Evolutionary conservation across 2,888 invertebrate genomes (phyloP).

Genomic region (Crossocerus cetratus): DNA sequence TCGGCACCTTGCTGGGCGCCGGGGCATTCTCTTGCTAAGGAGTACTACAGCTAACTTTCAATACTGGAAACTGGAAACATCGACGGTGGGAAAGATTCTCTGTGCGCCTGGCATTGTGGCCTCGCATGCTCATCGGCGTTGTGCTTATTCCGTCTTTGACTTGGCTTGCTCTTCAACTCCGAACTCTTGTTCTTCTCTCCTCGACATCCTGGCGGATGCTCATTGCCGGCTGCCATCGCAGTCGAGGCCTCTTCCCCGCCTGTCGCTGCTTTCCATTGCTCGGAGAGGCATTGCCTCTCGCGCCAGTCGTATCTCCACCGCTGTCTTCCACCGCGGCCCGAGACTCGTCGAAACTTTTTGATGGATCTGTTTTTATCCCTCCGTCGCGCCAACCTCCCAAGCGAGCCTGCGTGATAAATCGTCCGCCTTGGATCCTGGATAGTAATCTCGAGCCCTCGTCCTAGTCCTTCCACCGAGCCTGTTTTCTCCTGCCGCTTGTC

Average conservation of each 20-base stretch:
- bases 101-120: conserved; percentile 28
- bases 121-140: neutral
- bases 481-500: conserved; percentile 7
- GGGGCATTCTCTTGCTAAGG: conserved; percentile 28
- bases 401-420: conserved; percentile 62
- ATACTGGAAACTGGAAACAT: conserved; percentile 59
- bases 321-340: conserved; percentile 33
- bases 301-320: conserved; percentile 31
- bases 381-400: conserved; percentile 52
- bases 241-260: neutral
- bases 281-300: conserved; percentile 9
- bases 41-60: conserved; percentile 47
- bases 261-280: neutral
- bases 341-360: conserved; percentile 70
- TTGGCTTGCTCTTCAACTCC: conserved; percentile 3
- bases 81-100: conserved; percentile 56
- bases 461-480: neutral
- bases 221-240: too few relatives aligned
- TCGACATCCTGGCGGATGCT: neutral
- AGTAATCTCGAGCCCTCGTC: conserved; percentile 48
- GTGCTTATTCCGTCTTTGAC: conserved; percentile 8
- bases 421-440: conserved; percentile 55
- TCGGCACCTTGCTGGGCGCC: neutral
- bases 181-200: conserved; percentile 19
- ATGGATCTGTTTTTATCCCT: conserved; percentile 67